A percentile compares a stretch with the other conserved stretches of the same genome.
Evolutionary conservation across 2,888 invertebrate genomes (phyloP).

Genomic region (Eurois occulta): DNA sequence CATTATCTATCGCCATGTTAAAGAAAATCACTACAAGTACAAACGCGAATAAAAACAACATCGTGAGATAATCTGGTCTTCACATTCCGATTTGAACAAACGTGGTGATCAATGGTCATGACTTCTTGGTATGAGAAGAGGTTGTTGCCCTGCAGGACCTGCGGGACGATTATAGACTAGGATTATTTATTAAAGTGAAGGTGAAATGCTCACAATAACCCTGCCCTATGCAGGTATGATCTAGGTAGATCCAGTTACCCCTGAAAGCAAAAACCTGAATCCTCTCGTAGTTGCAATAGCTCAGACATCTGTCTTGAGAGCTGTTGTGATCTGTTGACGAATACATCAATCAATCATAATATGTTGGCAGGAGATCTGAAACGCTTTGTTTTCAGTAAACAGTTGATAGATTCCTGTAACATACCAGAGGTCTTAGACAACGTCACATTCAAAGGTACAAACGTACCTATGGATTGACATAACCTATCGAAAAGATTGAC

Average conservation of each 20-base stretch:
- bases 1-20: background rate
- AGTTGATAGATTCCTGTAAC: background rate
- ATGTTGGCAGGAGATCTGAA: background rate
- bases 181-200: background rate
- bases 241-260: background rate
- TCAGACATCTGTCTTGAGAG: background rate
- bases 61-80: background rate
- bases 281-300: background rate
- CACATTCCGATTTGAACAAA: background rate
- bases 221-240: background rate
- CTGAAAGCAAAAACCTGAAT: background rate
- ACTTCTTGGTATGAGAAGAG: background rate
- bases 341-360: background rate
- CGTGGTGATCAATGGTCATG: background rate
- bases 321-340: background rate
- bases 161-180: background rate
- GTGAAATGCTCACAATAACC: background rate
- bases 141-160: background rate
- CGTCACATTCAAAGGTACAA: background rate
- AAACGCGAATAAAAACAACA: background rate
- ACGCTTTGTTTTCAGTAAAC: slow-evolving; percentile 1
- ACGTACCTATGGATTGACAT: background rate
- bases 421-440: background rate
- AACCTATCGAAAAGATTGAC: background rate
- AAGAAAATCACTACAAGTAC: background rate